Percentiles rank a stretch among this genome's conserved stretches.
phyloP scores from a whole-genome alignment of 1,140 invertebrate species.

The Drosophila lacertosa region DNA sequence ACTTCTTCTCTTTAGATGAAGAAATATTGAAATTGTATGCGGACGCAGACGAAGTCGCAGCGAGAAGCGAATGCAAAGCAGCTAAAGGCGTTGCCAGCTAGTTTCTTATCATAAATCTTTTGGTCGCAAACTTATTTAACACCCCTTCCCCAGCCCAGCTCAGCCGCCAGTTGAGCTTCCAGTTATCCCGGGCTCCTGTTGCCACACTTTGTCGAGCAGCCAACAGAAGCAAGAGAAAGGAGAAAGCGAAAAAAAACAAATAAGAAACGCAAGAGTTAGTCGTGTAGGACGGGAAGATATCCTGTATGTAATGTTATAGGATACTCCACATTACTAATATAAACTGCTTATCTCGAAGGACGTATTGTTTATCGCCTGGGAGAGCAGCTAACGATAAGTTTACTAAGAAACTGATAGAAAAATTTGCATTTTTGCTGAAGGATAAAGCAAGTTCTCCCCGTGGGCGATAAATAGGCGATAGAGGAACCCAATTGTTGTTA shows the following conservation, averaged over 20 bases:
- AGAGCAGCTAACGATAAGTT: neutral
- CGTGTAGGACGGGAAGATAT: neutral
- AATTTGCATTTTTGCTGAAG: no score
- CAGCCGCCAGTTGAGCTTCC: neutral
- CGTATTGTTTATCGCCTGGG: neutral
- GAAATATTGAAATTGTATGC: slow-evolving; percentile 80
- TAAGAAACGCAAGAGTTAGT: neutral
- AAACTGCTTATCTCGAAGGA: no score
- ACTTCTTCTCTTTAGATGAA: slow-evolving; percentile 52
- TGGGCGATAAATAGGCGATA: no score
- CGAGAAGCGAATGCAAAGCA: slow-evolving; percentile 7
- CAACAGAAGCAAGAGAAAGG: neutral
- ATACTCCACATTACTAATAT: no score
- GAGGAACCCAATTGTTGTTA: no score
- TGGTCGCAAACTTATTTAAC: slow-evolving; percentile 47
- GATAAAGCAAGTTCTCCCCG: no score
- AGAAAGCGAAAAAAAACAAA: no score
- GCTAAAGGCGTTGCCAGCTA: slow-evolving; percentile 53
- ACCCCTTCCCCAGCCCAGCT: neutral
- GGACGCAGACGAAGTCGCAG: neutral
- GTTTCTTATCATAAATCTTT: slow-evolving; percentile 74
- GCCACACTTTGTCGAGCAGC: slow-evolving; percentile 13
- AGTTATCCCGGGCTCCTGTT: slow-evolving; percentile 2
- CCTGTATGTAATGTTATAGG: neutral
- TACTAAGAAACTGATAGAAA: neutral